Evolutionary conservation across 2,888 invertebrate genomes (phyloP), one percentile per base, ranked within the genome.

Genomic region (Sphaerophoria taeniata): DNA sequence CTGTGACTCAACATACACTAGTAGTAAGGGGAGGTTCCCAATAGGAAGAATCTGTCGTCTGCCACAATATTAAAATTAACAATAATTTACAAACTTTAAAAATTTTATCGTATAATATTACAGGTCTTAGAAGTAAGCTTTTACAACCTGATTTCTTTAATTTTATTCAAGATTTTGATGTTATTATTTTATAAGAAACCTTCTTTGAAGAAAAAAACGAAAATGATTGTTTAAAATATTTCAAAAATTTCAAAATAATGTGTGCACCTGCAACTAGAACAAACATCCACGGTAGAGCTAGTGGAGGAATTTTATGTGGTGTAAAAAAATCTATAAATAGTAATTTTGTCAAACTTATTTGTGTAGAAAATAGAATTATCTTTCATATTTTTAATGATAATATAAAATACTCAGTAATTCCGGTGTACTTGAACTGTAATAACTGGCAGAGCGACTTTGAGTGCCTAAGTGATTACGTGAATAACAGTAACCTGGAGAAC

Each of bases 91-190:
- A 51, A 51, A 51, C 5, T 51, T 14, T 51, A 51, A 51, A 14
- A 14, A 14, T 51, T 51, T 51, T 51, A 14, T 14, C 51, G 16
- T 51, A 51, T 51, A 14, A 51, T 51, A 51, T 51, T 51, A 51
- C 16, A 51, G 47, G 47, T 49, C 47, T 49, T 49, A 49, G 47
- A 51, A 51, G 51, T 51, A 51, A 51, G 16, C 51, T 51, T 51
- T 4, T 16, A 49, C 47, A 49, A 49, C 47, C 47, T 49, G 47
- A 49, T 9, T 49, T 49, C 12, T 49, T 49, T 49, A 49, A 49
- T 4, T 49, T 49, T 49, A 49, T 49, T 49, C 47, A 49, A 49
- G 12, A 6, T 49, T 49, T 49, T 49, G 47, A 49, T 49, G 47
- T 49, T 49, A 49, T 49, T 9, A 49, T 49, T 49, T 49, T 49